Percentiles rank a stretch among this genome's conserved stretches.
Conservation (phyloP, 1,140 invertebrate genomes). For the Nasonia giraulti region DNA sequence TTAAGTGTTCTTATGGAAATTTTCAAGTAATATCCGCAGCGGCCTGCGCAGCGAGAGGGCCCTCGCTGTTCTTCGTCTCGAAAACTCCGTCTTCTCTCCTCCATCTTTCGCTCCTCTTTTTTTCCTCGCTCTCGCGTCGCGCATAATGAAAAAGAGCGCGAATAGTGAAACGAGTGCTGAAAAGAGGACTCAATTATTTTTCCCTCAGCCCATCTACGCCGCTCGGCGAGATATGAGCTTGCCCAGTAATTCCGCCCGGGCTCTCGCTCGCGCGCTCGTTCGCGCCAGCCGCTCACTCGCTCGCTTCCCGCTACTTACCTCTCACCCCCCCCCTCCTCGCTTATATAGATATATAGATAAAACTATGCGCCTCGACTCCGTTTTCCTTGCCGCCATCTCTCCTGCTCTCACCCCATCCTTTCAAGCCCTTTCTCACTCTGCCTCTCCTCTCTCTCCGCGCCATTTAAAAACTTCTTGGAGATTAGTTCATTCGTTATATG, state of each 20-base stretch:
- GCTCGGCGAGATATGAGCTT: constrained; percentile 46
- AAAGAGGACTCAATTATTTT: constrained; percentile 55
- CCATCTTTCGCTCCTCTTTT: neutral
- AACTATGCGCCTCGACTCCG: neutral
- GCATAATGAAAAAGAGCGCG: constrained; percentile 52
- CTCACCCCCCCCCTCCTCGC: neutral
- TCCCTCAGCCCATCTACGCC: constrained; percentile 35
- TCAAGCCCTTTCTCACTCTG: neutral
- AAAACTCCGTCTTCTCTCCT: constrained; percentile 45
- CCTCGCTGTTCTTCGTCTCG: constrained; percentile 10
- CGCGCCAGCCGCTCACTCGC: neutral
- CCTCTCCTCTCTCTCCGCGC: constrained; percentile 6
- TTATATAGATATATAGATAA: neutral
- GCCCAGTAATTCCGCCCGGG: constrained; percentile 42
- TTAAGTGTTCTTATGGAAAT: constrained; percentile 70
- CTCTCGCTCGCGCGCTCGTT: constrained; percentile 22
- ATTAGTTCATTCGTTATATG: constrained; percentile 54
- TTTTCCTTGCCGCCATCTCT: neutral
- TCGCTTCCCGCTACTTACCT: neutral
- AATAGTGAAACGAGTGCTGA: constrained; percentile 44
- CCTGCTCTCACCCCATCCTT: neutral
- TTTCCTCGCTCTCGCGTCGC: constrained; percentile 25
- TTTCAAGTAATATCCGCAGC: constrained; percentile 65
- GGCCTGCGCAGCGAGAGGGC: constrained; percentile 1
- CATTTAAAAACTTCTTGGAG: constrained; percentile 54